These are phyloP conservation scores for Opisthograptis luteolata DNA, from an alignment of 2,888 invertebrate species.

Conservation along the genomic window DNA sequence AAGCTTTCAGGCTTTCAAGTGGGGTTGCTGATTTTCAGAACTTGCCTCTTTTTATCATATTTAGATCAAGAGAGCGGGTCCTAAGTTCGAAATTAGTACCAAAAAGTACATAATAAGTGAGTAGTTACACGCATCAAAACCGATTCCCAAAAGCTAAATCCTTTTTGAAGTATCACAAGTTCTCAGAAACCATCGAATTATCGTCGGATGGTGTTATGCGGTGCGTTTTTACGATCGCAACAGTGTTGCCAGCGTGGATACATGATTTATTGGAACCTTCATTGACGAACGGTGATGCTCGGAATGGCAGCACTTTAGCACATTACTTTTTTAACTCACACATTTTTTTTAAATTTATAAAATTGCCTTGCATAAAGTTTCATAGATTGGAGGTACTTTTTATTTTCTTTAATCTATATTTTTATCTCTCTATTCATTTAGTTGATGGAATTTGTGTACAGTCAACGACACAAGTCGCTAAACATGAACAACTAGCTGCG, in stretches of 20 bases:
- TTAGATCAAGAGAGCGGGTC: too few species aligned
- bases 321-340: conserved; percentile 5
- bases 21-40: too few species aligned
- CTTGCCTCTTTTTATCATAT: too few species aligned
- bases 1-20: too few species aligned
- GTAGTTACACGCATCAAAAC: background rate
- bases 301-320: conserved; percentile 28
- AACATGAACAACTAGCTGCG: too few species aligned
- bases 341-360: conserved; percentile 6
- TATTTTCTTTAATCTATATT: too few species aligned
- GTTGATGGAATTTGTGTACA: too few species aligned
- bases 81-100: too few species aligned
- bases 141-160: conserved; percentile 27
- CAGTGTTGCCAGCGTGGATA: conserved; percentile 46
- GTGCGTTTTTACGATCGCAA: conserved; percentile 50
- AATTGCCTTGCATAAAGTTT: background rate
- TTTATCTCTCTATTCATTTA: too few species aligned
- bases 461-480: too few species aligned
- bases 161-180: conserved; percentile 19
- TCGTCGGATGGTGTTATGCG: conserved; percentile 36
- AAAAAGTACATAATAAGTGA: background rate
- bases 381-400: background rate
- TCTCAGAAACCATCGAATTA: conserved; percentile 37
- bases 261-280: conserved; percentile 39
- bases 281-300: conserved; percentile 28